Evolutionary conservation across 1,140 invertebrate species (phyloP), one percentile per base, ranked within the genome.

Genomic region (Capitella teleta): DNA sequence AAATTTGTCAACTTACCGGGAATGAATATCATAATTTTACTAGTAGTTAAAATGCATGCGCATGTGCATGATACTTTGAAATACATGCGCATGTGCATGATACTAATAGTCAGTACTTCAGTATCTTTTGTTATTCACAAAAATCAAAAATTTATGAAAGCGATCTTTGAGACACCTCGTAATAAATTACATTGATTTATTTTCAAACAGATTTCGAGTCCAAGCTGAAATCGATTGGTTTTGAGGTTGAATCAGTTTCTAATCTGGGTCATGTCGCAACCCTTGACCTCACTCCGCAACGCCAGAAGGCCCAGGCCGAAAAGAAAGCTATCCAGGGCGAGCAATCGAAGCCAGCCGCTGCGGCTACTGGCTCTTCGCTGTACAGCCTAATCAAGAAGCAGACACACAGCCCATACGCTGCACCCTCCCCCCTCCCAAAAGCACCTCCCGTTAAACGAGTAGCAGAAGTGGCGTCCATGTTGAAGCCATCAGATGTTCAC

Each of bases 181-280:
- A n/a, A n/a, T n/a, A n/a, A n/a, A 32, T 10, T 32, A 8, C 18
- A 16, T 6, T 41, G 6, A 16, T 41, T 41, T 10, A 8, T 6
- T 41, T 41, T 41, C 55, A 52, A 53, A 25, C 56, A 69, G 67
- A 66, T 56, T 69, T 69, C 60, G 61, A 66, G 32, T 52, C 52
- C 45, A 69, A 69, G 51, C 54, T 69, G 43, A 58, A 60, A 42
- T 50, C 54, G 14, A 63, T 69, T 55, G 65, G 65, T 26, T 63
- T 69, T 60, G 63, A 61, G 42, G 42, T 58, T 26, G 14, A 47
- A 37, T 34, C 23, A 12, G 24, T n/a, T 6, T 21, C 49, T 10
- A 42, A 51, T 19, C 21, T 45, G 21, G 2, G 40, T 14, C 16
- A 51, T 12, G 42, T 47, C 10, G 49, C 49, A 16, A 45, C 25